phyloP scores from a whole-genome alignment of 2,113 vertebrate species.

The Ancistrus triradiatus region DNA sequence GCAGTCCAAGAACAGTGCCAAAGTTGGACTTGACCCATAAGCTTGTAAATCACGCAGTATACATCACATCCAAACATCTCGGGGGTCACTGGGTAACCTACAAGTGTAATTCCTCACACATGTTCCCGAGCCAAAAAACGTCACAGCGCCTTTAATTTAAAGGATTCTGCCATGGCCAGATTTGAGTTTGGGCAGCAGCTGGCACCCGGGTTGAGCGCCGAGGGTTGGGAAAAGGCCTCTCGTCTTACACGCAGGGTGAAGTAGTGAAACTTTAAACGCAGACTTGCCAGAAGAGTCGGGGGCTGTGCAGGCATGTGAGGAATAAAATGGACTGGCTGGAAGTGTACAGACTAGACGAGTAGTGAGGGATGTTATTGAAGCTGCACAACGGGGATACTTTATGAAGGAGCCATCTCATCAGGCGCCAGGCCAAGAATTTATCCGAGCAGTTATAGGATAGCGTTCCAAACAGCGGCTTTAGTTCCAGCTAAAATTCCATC shows the following conservation, averaged over 20 bases:
- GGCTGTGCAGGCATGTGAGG: constrained; percentile 11
- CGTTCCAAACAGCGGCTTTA: no score
- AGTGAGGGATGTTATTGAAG: no score
- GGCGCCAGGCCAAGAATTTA: no score
- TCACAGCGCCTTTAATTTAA: not conserved
- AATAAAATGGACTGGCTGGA: constrained; percentile 5
- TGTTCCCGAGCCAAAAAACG: not conserved
- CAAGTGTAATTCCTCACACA: not conserved
- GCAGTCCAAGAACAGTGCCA: no score
- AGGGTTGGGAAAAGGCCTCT: constrained; percentile 30
- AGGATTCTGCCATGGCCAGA: constrained; percentile 3
- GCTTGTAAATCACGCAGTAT: not conserved
- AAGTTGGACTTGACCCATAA: not conserved
- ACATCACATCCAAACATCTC: not conserved
- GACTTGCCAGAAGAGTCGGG: constrained; percentile 14
- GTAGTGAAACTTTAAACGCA: constrained; percentile 32
- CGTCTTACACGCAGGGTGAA: constrained; percentile 34
- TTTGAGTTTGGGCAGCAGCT: constrained; percentile 31
- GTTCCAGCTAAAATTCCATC: no score
- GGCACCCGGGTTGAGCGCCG: constrained; percentile 1
- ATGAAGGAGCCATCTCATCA: no score
- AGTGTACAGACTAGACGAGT: no score
- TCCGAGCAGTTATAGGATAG: no score
- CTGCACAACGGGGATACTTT: no score
- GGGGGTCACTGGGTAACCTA: not conserved